Conservation (phyloP, 2,113 vertebrate species). For the Saguinus imperator region DNA sequence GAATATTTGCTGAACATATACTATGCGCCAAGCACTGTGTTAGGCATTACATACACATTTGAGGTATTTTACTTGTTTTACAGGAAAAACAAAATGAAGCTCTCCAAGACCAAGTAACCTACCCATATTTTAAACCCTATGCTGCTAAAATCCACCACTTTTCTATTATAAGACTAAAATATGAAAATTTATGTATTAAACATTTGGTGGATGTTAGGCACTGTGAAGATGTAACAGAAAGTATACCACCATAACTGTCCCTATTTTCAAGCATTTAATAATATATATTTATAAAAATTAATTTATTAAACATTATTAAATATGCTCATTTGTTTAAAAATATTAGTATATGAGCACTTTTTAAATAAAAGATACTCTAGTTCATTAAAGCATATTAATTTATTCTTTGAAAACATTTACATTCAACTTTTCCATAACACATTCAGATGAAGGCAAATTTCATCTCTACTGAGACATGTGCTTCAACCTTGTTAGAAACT, state of each 20-base stretch:
- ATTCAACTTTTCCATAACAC: neutral
- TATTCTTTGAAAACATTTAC: slow-evolving; percentile 44
- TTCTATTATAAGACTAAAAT: neutral
- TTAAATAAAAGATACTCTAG: slow-evolving; percentile 11
- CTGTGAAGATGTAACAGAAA: neutral
- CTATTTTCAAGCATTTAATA: slow-evolving; percentile 25
- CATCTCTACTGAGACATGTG: neutral
- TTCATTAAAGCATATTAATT: neutral
- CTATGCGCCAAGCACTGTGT: neutral
- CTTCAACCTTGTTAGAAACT: slow-evolving; percentile 12
- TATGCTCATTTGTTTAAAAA: neutral
- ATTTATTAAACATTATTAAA: neutral
- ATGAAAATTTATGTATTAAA: slow-evolving; percentile 38
- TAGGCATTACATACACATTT: neutral
- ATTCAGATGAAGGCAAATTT: slow-evolving; percentile 31
- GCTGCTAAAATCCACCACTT: neutral
- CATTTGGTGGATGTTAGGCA: neutral
- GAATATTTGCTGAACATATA: neutral
- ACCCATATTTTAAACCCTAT: neutral
- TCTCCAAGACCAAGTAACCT: slow-evolving; percentile 1
- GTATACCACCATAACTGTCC: neutral
- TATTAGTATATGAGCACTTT: neutral
- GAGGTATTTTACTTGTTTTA: neutral
- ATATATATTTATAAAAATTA: neutral
- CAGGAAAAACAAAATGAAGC: slow-evolving; percentile 28